These are phyloP conservation scores for Atrichornis clamosus DNA, from an alignment of 2,113 vertebrate genomes.

Conservation along the genomic window DNA sequence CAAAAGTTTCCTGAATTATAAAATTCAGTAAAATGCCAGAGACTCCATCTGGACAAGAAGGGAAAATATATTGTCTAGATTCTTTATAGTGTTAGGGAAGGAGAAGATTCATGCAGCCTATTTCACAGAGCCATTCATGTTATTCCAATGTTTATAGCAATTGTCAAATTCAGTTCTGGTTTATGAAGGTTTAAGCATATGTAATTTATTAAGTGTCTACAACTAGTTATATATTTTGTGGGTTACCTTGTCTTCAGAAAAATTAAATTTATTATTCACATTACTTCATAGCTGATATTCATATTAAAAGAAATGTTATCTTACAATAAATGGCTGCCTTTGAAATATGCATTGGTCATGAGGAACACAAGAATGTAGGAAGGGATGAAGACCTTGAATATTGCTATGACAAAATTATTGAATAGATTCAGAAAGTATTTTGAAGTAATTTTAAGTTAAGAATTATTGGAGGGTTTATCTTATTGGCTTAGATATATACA, in stretches of 20 bases:
- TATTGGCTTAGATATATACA: neutral
- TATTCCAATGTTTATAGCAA: neutral
- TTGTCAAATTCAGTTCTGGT: neutral
- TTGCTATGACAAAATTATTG: neutral
- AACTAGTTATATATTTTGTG: constrained; percentile 19
- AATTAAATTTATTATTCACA: constrained; percentile 31
- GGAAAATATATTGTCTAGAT: neutral
- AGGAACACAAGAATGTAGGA: neutral
- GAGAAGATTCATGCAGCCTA: neutral
- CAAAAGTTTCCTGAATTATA: neutral
- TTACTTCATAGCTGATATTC: constrained; percentile 50
- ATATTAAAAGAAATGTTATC: neutral
- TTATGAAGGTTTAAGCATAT: neutral
- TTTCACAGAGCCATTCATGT: neutral
- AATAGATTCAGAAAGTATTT: neutral
- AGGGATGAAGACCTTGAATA: neutral
- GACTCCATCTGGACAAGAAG: neutral
- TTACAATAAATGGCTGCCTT: neutral
- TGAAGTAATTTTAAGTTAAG: neutral
- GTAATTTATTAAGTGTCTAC: constrained; percentile 18
- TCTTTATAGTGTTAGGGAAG: neutral
- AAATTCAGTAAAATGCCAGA: neutral
- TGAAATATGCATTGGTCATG: neutral
- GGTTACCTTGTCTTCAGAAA: constrained; percentile 33
- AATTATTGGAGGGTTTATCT: neutral